Evolutionary conservation across 2,888 invertebrate species (phyloP), one percentile per base, ranked within the genome.

Genomic region (Lithosia quadra): DNA sequence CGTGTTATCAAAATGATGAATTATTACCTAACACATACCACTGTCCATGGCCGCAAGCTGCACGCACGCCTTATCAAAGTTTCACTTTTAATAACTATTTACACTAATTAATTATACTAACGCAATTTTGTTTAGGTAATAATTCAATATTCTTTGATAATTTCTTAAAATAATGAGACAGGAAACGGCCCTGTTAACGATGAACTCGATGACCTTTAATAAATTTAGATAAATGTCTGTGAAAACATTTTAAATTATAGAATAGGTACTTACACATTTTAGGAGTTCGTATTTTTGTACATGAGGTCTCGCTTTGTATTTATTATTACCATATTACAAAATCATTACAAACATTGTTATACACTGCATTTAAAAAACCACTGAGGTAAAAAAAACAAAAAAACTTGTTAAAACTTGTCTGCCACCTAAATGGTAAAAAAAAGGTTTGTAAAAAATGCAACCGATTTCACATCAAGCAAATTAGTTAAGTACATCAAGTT

Each of bases 51-150:
- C 15, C 70, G 49, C 75, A 78, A 79, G 80, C 86, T 80, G 84
- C 89, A 88, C 89, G 87, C 88, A 88, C 85, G 77, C 83, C 81
- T 91, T 92, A 93, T 93, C 92, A 83, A 73, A 75, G 88, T 89
- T 90, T 90, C 86, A 90, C 87, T 91, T 92, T 92, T 92, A 91
- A 92, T 92, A 89, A 92, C 86, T 86, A 90, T 90, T 92, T 88
- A 88, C 88, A 90, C 87, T 88, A 90, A 92, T 92, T 91, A 91
- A 92, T 91, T 90, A 88, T 86, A 77, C 81, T 83, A 88, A 87
- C 85, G 87, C 82, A 81, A 86, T 87, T 88, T 84, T 86, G 85
- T 89, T 86, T 76, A 63, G 39, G 15, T 62, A 61, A 61, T 34
- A 43, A 62, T 62, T 39, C 34, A 56, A 33, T 68, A n/a, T 68